Percentiles rank a stretch among this genome's conserved stretches.
These are phyloP conservation scores for Onychostruthus taczanowskii DNA, from an alignment of 2,113 vertebrate genomes.

Conservation along the genomic window DNA sequence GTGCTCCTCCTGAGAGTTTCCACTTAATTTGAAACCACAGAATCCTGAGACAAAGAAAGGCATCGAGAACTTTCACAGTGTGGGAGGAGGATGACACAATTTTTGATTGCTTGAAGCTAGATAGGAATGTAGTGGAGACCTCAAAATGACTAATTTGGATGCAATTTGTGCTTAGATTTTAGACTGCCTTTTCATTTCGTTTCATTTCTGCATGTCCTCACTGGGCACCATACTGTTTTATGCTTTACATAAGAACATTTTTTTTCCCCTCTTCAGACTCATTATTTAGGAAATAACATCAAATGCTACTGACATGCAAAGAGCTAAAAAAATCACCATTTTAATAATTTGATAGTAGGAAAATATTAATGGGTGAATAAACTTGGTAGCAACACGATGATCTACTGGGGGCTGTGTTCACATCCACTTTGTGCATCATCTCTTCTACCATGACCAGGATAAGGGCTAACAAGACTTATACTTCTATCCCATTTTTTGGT, in stretches of 20 bases:
- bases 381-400: not conserved
- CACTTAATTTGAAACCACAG: conserved; percentile 27
- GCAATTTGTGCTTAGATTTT: not conserved
- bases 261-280: not conserved
- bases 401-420: not conserved
- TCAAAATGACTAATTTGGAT: conserved; percentile 17
- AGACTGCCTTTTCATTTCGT: not conserved
- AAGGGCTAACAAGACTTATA: not conserved
- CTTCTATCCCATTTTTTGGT: not conserved
- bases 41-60: conserved; percentile 11
- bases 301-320: not conserved
- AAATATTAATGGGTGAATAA: not conserved
- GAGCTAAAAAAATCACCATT: not conserved
- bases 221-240: not conserved
- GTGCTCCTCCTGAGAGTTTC: not conserved
- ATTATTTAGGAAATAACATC: not conserved
- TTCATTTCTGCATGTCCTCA: not conserved
- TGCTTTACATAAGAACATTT: not conserved
- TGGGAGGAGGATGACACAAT: conserved; percentile 23
- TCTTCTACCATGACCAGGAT: not conserved
- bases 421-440: not conserved
- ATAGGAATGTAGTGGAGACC: not conserved
- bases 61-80: not conserved
- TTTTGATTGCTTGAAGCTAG: conserved; percentile 18
- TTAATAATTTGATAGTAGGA: not conserved